phyloP scores from a whole-genome alignment of 2,113 vertebrate genomes.

The Zosterops borbonicus region DNA sequence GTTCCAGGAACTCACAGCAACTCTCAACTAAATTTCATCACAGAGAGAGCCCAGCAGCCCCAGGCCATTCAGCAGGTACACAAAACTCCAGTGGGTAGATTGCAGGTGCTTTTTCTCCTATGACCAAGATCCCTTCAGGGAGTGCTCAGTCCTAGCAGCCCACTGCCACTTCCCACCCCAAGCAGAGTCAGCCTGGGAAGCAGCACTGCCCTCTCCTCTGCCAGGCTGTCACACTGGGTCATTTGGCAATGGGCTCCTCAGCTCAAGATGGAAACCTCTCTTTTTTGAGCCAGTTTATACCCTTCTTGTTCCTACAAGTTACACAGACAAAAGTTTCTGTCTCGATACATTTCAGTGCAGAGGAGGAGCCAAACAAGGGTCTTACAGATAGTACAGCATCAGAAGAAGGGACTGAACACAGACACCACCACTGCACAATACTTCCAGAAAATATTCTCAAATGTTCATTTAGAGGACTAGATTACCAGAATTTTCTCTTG shows the following conservation, averaged over 20 bases:
- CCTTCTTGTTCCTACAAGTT: background rate
- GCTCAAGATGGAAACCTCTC: background rate
- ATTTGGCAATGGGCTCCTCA: background rate
- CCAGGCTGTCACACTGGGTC: fast-evolving
- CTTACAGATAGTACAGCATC: background rate
- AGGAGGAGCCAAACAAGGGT: background rate
- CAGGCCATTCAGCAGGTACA: background rate
- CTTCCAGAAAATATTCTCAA: background rate
- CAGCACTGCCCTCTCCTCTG: background rate
- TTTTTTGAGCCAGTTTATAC: background rate
- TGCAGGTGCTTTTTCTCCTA: background rate
- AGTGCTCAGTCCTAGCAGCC: background rate
- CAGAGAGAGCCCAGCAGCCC: background rate
- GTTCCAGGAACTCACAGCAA: background rate
- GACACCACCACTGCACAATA: background rate
- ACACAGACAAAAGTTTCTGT: background rate
- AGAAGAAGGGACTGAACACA: background rate
- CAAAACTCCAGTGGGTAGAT: fast-evolving
- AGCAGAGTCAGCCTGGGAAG: background rate
- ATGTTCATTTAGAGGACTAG: background rate
- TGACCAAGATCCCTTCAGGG: background rate
- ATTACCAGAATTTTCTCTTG: background rate
- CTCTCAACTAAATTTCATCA: background rate
- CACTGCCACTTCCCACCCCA: fast-evolving
- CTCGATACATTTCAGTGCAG: background rate